Conservation (phyloP, 1,140 invertebrate genomes). For the Pachyrhynchus sulphureomaculatus region DNA sequence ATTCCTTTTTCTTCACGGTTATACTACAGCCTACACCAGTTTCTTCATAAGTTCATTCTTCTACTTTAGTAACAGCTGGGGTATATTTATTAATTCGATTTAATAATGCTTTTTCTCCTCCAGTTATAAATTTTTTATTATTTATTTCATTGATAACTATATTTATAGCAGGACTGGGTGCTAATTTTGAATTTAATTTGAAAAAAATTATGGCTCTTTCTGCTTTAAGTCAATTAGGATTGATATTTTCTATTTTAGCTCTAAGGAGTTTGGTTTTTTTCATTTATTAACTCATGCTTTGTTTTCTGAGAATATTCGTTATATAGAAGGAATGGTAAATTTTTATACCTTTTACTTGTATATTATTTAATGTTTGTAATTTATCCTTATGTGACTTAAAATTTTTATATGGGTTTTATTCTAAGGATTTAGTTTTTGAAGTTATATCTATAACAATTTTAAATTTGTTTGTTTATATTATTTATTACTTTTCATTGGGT, state of each 20-base stretch:
- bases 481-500: slow-evolving; percentile 57
- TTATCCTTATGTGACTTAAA: slow-evolving; percentile 58
- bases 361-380: slow-evolving; percentile 56
- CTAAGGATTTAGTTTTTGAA: slow-evolving; percentile 65
- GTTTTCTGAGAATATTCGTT: slow-evolving; percentile 67
- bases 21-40: slow-evolving; percentile 69
- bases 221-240: slow-evolving; percentile 67
- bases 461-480: slow-evolving; percentile 56
- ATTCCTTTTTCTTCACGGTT: slow-evolving; percentile 71
- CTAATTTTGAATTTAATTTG: slow-evolving; percentile 65
- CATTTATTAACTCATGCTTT: slow-evolving; percentile 64
- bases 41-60: slow-evolving; percentile 73
- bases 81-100: slow-evolving; percentile 71
- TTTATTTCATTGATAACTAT: slow-evolving; percentile 58
- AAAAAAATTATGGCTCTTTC: slow-evolving; percentile 73
- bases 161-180: slow-evolving; percentile 60
- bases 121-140: slow-evolving; percentile 46
- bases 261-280: slow-evolving; percentile 58
- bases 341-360: slow-evolving; percentile 52
- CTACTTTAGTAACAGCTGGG: slow-evolving; percentile 70
- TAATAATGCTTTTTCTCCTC: slow-evolving; percentile 52
- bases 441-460: slow-evolving; percentile 53
- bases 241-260: slow-evolving; percentile 63
- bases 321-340: slow-evolving; percentile 52
- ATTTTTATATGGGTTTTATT: slow-evolving; percentile 66